Percentiles rank a stretch among this genome's conserved stretches.
These are phyloP conservation scores for Brachypterus glaber DNA, from an alignment of 2,888 invertebrate genomes.

Conservation along the genomic window DNA sequence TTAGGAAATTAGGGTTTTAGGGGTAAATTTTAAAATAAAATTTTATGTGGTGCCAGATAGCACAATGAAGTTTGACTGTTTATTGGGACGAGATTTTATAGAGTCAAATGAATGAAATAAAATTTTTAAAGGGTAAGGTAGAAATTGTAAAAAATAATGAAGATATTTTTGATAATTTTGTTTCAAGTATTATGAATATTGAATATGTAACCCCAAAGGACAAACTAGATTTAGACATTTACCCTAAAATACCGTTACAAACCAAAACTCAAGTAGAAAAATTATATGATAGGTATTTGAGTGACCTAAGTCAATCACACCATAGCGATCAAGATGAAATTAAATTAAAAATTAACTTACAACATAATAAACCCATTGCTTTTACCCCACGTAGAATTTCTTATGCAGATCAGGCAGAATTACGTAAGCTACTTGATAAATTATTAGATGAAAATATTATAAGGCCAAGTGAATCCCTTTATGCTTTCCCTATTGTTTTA, in stretches of 20 bases:
- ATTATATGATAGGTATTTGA: not conserved
- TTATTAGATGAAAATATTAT: not conserved
- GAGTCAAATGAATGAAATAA: not conserved
- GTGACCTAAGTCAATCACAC: too few species aligned
- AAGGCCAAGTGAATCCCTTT: slow-evolving; percentile 4
- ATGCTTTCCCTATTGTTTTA: slow-evolving; percentile 7
- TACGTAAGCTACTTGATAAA: not conserved
- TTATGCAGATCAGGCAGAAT: slow-evolving; percentile 1
- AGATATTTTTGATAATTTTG: not conserved
- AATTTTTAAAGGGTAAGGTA: not conserved
- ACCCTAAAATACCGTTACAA: not conserved
- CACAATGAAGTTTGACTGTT: not conserved
- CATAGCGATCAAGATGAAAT: too few species aligned
- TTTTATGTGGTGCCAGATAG: not conserved
- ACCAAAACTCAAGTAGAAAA: not conserved
- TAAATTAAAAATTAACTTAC: not conserved
- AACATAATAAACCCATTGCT: not conserved
- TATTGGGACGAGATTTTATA: not conserved
- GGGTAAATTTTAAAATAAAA: not conserved
- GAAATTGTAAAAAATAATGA: not conserved
- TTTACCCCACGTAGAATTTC: slow-evolving; percentile 2
- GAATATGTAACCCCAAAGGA: not conserved
- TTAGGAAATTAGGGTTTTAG: not conserved
- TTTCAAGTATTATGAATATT: not conserved
- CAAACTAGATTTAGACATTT: not conserved